phyloP scores from a whole-genome alignment of 2,113 vertebrate species.

The Tupaia chinensis region DNA sequence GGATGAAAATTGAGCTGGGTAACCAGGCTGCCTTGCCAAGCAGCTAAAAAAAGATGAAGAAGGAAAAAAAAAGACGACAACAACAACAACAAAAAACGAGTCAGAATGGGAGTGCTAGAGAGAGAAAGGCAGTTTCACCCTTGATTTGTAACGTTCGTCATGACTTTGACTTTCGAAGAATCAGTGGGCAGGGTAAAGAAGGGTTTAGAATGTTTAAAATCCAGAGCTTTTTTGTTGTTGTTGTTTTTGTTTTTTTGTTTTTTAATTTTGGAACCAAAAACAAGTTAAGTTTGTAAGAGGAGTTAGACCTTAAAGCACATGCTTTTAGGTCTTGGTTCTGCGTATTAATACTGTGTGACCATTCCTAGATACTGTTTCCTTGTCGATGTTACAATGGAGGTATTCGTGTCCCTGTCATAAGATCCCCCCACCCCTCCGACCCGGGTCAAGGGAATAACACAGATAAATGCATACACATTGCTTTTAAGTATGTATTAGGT shows the following conservation, averaged over 20 bases:
- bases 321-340: background rate
- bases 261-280: slow-evolving; percentile 66
- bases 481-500: background rate
- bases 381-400: background rate
- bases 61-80: slow-evolving; percentile 16
- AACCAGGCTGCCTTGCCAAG: background rate
- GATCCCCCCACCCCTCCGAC: background rate
- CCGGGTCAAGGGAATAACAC: background rate
- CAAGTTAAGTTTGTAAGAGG: slow-evolving; percentile 19
- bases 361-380: background rate
- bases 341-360: background rate
- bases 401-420: background rate
- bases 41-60: background rate
- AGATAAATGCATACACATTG: background rate
- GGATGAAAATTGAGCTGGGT: background rate
- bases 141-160: slow-evolving; percentile 32
- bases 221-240: background rate
- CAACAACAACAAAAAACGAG: background rate
- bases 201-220: slow-evolving; percentile 61
- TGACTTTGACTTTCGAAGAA: slow-evolving; percentile 64
- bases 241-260: background rate
- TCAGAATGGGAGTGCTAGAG: background rate
- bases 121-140: slow-evolving; percentile 34
- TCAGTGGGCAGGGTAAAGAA: slow-evolving; percentile 49
- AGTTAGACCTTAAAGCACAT: background rate